Conservation (phyloP, 2,888 invertebrate genomes). For the Dasysyrphus albostriatus region DNA sequence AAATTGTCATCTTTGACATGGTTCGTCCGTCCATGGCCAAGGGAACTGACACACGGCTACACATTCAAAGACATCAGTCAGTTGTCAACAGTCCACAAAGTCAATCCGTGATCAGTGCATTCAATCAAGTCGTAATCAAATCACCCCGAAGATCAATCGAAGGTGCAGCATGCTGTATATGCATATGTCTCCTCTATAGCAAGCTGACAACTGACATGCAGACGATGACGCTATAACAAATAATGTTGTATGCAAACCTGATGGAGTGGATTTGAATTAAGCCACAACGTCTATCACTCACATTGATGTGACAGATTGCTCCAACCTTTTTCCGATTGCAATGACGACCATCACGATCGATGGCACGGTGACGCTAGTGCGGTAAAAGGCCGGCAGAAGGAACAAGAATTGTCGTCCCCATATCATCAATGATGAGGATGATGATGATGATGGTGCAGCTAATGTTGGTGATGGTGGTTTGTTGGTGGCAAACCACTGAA, state of each 20-base stretch:
- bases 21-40: constrained; percentile 54
- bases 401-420: constrained; percentile 43
- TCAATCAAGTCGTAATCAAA: constrained; percentile 74
- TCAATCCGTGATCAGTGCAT: constrained; percentile 69
- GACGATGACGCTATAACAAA: constrained; percentile 74
- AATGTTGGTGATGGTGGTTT: constrained; percentile 35
- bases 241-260: constrained; percentile 77
- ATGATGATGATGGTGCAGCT: constrained; percentile 69
- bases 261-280: constrained; percentile 76
- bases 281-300: constrained; percentile 77
- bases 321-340: constrained; percentile 44
- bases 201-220: constrained; percentile 74
- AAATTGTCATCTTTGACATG: constrained; percentile 65
- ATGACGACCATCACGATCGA: constrained; percentile 29
- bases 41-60: constrained; percentile 69
- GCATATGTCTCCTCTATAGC: constrained; percentile 64
- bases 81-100: constrained; percentile 69
- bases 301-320: constrained; percentile 75
- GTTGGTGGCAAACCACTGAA: constrained; percentile 68
- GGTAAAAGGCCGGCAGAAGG: not conserved
- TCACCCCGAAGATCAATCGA: constrained; percentile 69
- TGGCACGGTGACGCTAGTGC: constrained; percentile 21
- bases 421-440: constrained; percentile 7
- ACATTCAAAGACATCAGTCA: constrained; percentile 71
- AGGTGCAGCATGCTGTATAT: constrained; percentile 60